Evolutionary conservation across 2,888 invertebrate species (phyloP).

Genomic region (Heliothis peltigera): DNA sequence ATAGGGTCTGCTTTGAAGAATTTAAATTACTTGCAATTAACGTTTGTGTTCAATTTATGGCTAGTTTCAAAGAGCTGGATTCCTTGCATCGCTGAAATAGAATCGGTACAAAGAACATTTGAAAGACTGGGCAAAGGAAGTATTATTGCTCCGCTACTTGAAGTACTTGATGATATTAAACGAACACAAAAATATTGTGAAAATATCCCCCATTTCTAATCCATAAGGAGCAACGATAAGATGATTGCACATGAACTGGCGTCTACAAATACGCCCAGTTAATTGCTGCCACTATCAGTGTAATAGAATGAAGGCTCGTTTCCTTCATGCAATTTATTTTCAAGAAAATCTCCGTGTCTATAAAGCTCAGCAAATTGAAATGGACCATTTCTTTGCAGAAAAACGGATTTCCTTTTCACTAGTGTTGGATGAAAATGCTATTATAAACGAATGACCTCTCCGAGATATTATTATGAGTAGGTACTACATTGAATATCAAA

Average conservation of each 20-base stretch:
- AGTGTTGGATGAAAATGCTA: constrained; percentile 48
- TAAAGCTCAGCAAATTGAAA: constrained; percentile 46
- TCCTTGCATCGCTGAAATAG: constrained; percentile 49
- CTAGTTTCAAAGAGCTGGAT: constrained; percentile 51
- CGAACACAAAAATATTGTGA: not conserved
- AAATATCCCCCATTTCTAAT: constrained; percentile 1
- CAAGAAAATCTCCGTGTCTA: constrained; percentile 36
- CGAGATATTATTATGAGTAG: not conserved
- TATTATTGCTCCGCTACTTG: constrained; percentile 11
- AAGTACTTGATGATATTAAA: not conserved
- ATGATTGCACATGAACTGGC: not conserved
- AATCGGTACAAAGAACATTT: constrained; percentile 13
- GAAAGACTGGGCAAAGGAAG: constrained; percentile 24
- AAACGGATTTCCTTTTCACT: constrained; percentile 20
- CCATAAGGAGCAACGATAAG: constrained; percentile 7
- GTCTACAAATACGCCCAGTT: not conserved
- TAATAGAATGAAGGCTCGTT: constrained; percentile 38
- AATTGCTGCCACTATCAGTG: constrained; percentile 14
- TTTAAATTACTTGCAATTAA: constrained; percentile 64
- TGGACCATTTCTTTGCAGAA: constrained; percentile 30
- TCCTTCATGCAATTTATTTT: constrained; percentile 34
- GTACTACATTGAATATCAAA: not conserved
- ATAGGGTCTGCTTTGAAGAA: constrained; percentile 55
- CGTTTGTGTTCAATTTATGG: constrained; percentile 72
- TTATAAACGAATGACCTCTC: constrained; percentile 8